Conservation (phyloP, 2,888 invertebrate species). For the Gastracanthus pulcherrimus region DNA sequence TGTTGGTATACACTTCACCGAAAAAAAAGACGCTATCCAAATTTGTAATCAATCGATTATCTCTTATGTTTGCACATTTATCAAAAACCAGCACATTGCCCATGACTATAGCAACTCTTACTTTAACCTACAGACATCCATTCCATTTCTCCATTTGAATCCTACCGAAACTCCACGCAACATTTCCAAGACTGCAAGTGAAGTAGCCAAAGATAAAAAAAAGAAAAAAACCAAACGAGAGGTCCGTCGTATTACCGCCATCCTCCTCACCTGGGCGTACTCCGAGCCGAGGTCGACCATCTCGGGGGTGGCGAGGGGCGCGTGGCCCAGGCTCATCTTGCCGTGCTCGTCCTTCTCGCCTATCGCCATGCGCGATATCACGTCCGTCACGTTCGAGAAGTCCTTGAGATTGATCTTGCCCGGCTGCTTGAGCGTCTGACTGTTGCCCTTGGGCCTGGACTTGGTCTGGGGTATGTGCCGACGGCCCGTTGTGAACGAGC, state of each 20-base stretch:
- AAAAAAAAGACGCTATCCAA: too few species aligned
- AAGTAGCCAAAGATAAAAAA: too few species aligned
- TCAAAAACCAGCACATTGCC: too few species aligned
- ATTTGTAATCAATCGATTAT: too few species aligned
- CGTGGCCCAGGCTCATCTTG: constrained; percentile 79
- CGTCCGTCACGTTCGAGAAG: constrained; percentile 92
- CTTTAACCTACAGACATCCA: too few species aligned
- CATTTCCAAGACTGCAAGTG: too few species aligned
- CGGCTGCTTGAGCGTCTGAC: constrained; percentile 89
- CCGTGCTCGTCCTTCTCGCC: constrained; percentile 77
- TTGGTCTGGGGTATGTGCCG: constrained; percentile 81
- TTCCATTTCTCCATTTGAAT: too few species aligned
- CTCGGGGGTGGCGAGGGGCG: constrained; percentile 88
- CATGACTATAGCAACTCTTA: too few species aligned
- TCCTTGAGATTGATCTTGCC: constrained; percentile 94
- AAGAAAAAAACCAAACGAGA: neutral
- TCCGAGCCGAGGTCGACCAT: constrained; percentile 87
- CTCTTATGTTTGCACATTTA: too few species aligned
- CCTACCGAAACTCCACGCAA: too few species aligned
- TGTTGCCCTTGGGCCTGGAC: constrained; percentile 83
- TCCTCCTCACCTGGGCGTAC: constrained; percentile 81
- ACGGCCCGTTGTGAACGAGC: constrained; percentile 86
- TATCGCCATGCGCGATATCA: constrained; percentile 84
- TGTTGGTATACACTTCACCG: too few species aligned
- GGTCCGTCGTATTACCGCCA: neutral